Evolutionary conservation across 1,140 invertebrate genomes (phyloP), one percentile per base, ranked within the genome.

Genomic region (Lutraria rhynchaena): DNA sequence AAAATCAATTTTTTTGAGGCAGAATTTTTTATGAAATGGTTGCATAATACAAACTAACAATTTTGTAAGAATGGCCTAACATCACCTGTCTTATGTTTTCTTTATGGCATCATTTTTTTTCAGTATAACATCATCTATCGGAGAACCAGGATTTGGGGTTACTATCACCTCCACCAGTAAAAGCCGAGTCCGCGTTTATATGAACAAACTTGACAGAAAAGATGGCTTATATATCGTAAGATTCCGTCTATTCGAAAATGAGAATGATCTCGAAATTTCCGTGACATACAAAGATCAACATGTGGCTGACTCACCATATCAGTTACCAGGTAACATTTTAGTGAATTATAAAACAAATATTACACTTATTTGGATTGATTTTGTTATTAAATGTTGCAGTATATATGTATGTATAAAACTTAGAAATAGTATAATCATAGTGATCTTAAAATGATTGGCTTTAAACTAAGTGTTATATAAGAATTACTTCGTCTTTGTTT

Each of bases 171-270:
- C 67, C 9, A 41, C 13, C n/a, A 37, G 70, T 74, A 84, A 82
- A 49, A 55, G 70, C 0, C 69, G 85, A 19, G 84, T 88, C 13
- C 78, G 89, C 19, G 80, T 86, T 0, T 89, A 89, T 95, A 92
- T 94, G 0, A 96, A 98, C 92, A 93, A 95, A 63, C 93, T 98
- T 37, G 95, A 98, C 89, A 94, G 95, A 80, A 95, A 96, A 87
- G 96, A 98, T 94, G 96, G 96, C 2, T 95, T 94, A 44, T 96
- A 96, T 89, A 96, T 98, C 87, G 94, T 97, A 3, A 94, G 97
- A 65, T 98, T 97, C 89, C 96, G 95, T 92, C 85, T 96, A 15
- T 96, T 95, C 90, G 95, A 96, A 88, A 94, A 95, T 44, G 97
- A 96, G 89, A 91, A 93, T 46, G 93, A 95, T 89, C 90, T 98